Evolutionary conservation across 2,888 invertebrate species (phyloP).

Genomic region (Synergus gifuensis): DNA sequence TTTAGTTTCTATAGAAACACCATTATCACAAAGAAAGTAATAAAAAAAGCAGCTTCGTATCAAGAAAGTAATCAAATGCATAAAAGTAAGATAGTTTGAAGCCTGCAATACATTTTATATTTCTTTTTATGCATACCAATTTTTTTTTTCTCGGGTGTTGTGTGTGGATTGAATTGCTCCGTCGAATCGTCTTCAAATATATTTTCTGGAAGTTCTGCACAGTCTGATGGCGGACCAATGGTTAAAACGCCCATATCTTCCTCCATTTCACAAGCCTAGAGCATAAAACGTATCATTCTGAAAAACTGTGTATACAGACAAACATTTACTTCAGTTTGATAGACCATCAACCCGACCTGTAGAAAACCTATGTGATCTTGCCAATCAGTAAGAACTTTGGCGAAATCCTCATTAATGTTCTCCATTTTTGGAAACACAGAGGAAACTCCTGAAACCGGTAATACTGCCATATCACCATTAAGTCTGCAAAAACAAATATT

Average conservation of each 20-base stretch:
- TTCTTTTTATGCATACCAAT: neutral
- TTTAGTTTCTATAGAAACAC: neutral
- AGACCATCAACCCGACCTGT: slow-evolving; percentile 72
- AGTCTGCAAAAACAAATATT: slow-evolving; percentile 64
- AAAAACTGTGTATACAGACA: slow-evolving; percentile 19
- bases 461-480: slow-evolving; percentile 77
- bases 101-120: neutral
- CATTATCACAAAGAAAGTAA: too few species aligned
- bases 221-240: slow-evolving; percentile 58
- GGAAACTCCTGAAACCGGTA: slow-evolving; percentile 73
- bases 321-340: slow-evolving; percentile 7
- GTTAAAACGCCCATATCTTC: slow-evolving; percentile 72
- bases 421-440: slow-evolving; percentile 68
- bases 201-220: slow-evolving; percentile 62
- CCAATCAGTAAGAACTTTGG: slow-evolving; percentile 79
- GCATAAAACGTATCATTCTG: slow-evolving; percentile 45
- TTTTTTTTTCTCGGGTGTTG: slow-evolving; percentile 11
- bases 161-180: slow-evolving; percentile 36
- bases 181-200: slow-evolving; percentile 62
- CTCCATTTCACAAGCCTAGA: slow-evolving; percentile 70
- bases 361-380: slow-evolving; percentile 78
- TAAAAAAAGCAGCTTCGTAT: too few species aligned
- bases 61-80: neutral
- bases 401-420: slow-evolving; percentile 78
- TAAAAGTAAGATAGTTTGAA: neutral